Evolutionary conservation across 35 echinoderm and acorn worm species (phyloP), one percentile per base, ranked within the genome.

Genomic region (Hemicentrotus pulcherrimus): DNA sequence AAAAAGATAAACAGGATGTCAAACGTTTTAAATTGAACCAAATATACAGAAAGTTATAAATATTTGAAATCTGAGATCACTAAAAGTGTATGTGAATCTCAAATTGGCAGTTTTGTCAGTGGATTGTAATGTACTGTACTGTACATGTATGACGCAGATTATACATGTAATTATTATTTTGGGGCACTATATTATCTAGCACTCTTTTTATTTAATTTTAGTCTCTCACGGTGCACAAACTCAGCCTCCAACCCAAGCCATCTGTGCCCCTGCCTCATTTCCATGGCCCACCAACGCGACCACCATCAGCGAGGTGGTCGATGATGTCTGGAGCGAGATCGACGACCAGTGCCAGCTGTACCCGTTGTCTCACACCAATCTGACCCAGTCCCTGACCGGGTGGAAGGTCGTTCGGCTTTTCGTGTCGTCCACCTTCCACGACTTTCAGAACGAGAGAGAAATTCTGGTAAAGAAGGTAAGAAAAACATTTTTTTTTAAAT

Each of bases 361-460:
- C 15, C 41, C 28, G 2, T 33, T 47, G 24, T 31, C 28, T 7
- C 32, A 96, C 6, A 47, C 35, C 22, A 31, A 47, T n/a, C 46
- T 31, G 3, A 31, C 86, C 2, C 31, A 30, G 16, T 13, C 46
- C 8, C 65, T 78, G 22, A 55, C 92, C 31, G 98, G 96, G 13
- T 99, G 98, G 98, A 97, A 96, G 94, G 97, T 94, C n/a, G 90
- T 99, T 22, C 94, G 98, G 31, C 97, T 99, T 2, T 99, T 99
- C 93, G 98, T 99, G 32, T 97, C 97, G 3, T 97, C 97, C 2
- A 99, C 98, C 35, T 99, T 99, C 59, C 94, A 96, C 28, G 97
- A 99, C 92, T 97, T 95, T 32, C 96, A 97, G 71, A 96, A 96
- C 90, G 98, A 99, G 92, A 92, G 98, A 92, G 98, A 99, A 47